Evolutionary conservation across 2,113 vertebrate genomes (phyloP), one percentile per base, ranked within the genome.

Genomic region (Sceloporus tristichus): DNA sequence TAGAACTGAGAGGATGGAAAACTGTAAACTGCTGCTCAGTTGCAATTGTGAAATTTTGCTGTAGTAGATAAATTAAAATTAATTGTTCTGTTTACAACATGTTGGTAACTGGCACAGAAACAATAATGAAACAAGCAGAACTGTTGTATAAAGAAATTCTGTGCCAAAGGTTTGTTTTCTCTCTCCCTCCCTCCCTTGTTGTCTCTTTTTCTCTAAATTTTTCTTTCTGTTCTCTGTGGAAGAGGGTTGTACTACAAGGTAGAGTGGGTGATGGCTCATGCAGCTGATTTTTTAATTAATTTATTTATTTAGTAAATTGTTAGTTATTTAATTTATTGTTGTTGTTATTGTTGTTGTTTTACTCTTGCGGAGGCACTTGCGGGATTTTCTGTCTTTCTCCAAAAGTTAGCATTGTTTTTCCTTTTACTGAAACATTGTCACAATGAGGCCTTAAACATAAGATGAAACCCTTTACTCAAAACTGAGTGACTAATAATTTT

Each of bases 401-500:
- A 18, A 18, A 66, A 21, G 16, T 19, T 66, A 66, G 21, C 65
- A 66, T 66, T 21, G 4, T 19, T 66, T 66, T 66, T 66, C 18
- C 23, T 66, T 66, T 23, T 66, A 18, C 65, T 19, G 4, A 19
- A 19, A 18, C 65, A 34, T 34, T 34, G 2, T 19, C 21, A 18
- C 23, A 66, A 71, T 71, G 10, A 70, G 68, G 23, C 25, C 25
- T 70, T 70, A 74, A 77, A 77, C 42, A 27, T 25, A 42, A 54
- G 48, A 48, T 48, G 48, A 62, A 62, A 62, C 4, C 9, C 27
- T 81, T 62, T 40, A 62, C 59, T 81, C 21, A 81, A n/a, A 23
- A 65, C 19, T 62, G 54, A 81, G 56, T 81, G 79, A 81, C 88
- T 85, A 84, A 27, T 82, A 87, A 13, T 14, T 90, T 62, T 62